A percentile compares a stretch with the other conserved stretches of the same genome.
Evolutionary conservation across 2,888 invertebrate species (phyloP).

Genomic region (Pandemis cinnamomeana): DNA sequence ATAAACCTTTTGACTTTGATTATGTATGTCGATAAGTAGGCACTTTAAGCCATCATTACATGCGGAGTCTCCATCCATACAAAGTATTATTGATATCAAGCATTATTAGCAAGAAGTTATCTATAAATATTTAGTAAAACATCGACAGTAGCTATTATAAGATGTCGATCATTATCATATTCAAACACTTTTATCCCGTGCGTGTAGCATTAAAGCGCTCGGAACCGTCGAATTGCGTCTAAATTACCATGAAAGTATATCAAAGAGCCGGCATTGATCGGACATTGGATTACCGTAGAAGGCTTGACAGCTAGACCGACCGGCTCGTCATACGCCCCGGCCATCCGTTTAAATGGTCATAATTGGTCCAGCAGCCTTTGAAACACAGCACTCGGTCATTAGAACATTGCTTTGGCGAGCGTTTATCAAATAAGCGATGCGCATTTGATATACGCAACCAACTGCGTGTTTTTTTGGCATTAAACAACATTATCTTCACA

Average conservation of each 20-base stretch:
- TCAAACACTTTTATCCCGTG: conserved; percentile 46
- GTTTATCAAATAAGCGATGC: conserved; percentile 36
- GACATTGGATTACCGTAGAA: conserved; percentile 75
- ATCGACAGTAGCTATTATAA: conserved; percentile 46
- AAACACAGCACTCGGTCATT: conserved; percentile 70
- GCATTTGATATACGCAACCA: conserved; percentile 6
- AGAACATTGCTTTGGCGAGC: conserved; percentile 59
- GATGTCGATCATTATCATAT: conserved; percentile 53
- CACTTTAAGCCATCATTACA: background rate
- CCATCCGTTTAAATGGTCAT: conserved; percentile 78
- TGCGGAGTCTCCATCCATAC: background rate
- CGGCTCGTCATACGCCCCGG: conserved; percentile 69
- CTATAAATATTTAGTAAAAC: conserved; percentile 52
- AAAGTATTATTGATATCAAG: conserved; percentile 28
- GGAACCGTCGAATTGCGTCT: conserved; percentile 64
- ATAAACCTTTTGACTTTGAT: too few relatives aligned
- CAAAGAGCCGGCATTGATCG: conserved; percentile 70
- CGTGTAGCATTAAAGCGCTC: conserved; percentile 48
- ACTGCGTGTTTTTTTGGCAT: background rate
- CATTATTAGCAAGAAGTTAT: conserved; percentile 41
- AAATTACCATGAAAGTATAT: conserved; percentile 71
- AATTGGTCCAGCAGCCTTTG: conserved; percentile 73
- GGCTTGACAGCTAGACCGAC: conserved; percentile 69
- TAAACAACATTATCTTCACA: conserved; percentile 8
- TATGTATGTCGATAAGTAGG: too few relatives aligned